Percentiles rank a stretch among this genome's conserved stretches.
Conservation (phyloP, 1,140 invertebrate genomes). For the Panulirus ornatus region DNA sequence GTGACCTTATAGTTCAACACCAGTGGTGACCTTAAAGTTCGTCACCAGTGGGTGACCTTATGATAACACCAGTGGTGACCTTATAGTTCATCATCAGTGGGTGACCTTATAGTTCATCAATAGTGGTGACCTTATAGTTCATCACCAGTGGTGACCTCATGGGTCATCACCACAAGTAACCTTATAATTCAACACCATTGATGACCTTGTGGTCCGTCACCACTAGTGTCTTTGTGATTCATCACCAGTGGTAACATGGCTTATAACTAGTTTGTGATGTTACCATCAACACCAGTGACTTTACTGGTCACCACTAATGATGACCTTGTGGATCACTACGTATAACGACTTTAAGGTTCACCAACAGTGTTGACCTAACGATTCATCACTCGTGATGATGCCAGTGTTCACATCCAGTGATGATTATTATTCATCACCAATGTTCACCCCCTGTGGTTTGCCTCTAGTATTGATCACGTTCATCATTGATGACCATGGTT, state of each 20-base stretch:
- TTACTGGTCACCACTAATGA: background rate
- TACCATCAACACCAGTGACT: too few species aligned
- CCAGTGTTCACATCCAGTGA: too few species aligned
- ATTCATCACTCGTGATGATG: background rate
- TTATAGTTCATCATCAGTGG: background rate
- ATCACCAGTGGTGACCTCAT: background rate
- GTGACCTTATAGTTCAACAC: too few species aligned
- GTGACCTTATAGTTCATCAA: background rate
- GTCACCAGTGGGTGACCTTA: too few species aligned
- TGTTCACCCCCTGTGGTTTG: too few species aligned
- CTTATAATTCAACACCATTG: background rate
- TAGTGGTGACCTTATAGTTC: background rate
- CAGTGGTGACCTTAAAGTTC: too few species aligned
- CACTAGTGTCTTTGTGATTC: background rate
- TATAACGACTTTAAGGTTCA: background rate
- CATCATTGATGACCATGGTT: background rate
- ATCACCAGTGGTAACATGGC: background rate
- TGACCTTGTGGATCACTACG: too few species aligned
- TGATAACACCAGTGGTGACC: background rate
- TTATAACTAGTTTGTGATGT: background rate
- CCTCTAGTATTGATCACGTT: too few species aligned
- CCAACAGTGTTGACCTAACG: background rate
- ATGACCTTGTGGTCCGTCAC: background rate
- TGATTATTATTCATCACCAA: too few species aligned
- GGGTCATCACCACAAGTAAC: background rate